Evolutionary conservation across 2,888 invertebrate genomes (phyloP).

Genomic region (Standfussiana lucernea): DNA sequence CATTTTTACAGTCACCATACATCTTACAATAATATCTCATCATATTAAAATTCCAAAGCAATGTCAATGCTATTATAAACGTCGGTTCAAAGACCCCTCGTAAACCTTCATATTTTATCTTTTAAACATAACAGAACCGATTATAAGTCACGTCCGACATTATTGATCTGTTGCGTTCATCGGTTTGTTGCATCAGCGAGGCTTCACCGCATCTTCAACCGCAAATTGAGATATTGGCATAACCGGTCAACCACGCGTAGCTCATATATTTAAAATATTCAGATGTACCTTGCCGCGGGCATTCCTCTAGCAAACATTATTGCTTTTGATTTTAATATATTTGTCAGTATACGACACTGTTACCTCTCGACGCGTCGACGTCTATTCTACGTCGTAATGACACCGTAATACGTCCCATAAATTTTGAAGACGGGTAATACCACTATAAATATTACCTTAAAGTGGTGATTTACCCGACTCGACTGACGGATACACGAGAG

Average conservation of each 20-base stretch:
- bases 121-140: constrained; percentile 51
- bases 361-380: constrained; percentile 37
- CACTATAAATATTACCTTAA: constrained; percentile 80
- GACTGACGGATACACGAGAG: constrained; percentile 63
- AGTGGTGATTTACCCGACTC: constrained; percentile 81
- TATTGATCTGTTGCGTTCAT: constrained; percentile 62
- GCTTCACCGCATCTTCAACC: constrained; percentile 66
- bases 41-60: constrained; percentile 64
- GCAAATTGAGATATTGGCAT: constrained; percentile 76
- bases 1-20: constrained; percentile 49
- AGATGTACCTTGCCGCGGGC: constrained; percentile 37
- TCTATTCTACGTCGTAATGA: constrained; percentile 75
- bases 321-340: constrained; percentile 53
- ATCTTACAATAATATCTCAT: constrained; percentile 55
- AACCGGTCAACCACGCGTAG: constrained; percentile 60
- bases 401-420: constrained; percentile 77
- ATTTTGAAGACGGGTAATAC: constrained; percentile 81
- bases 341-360: constrained; percentile 40
- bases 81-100: constrained; percentile 53
- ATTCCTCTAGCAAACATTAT: constrained; percentile 30
- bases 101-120: constrained; percentile 60
- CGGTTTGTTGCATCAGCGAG: constrained; percentile 52
- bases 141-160: constrained; percentile 50
- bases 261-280: constrained; percentile 58
- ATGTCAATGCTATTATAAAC: constrained; percentile 60